A percentile compares a stretch with the other conserved stretches of the same genome.
Evolutionary conservation across 2,797 vertebrate genomes (phyloP).

Genomic region (Channallabes apus): DNA sequence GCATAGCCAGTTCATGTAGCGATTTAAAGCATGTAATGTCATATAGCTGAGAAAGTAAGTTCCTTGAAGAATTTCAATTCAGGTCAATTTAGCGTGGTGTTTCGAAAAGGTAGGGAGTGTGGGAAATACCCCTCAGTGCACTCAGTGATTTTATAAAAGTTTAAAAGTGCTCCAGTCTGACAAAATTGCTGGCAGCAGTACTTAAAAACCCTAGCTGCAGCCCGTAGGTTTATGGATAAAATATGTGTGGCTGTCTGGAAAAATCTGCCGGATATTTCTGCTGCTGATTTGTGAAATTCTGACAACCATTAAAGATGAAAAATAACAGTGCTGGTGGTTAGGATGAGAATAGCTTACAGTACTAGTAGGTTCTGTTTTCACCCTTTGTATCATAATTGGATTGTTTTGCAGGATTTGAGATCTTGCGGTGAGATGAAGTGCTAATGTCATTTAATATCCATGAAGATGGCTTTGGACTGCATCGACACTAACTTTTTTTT

Average conservation of each 20-base stretch:
- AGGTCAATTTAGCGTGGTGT: too few species aligned
- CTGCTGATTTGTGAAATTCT: neutral
- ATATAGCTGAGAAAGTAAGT: too few species aligned
- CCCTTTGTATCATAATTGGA: neutral
- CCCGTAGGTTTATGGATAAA: conserved; percentile 7
- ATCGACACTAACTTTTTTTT: too few species aligned
- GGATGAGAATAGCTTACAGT: neutral
- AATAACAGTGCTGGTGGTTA: too few species aligned
- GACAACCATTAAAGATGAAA: neutral
- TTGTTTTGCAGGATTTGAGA: neutral
- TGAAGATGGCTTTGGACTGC: too few species aligned
- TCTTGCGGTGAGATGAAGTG: neutral
- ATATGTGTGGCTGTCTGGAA: neutral
- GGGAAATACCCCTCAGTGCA: too few species aligned
- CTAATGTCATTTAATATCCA: too few species aligned
- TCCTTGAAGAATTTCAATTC: too few species aligned
- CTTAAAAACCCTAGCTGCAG: neutral
- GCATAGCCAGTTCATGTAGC: too few species aligned
- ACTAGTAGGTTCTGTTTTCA: neutral
- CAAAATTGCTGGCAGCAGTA: neutral
- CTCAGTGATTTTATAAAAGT: neutral
- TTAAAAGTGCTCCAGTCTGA: neutral
- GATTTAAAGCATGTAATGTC: too few species aligned
- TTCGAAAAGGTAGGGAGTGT: too few species aligned
- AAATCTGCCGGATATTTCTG: neutral